phyloP scores from a whole-genome alignment of 2,113 vertebrate genomes.

The Nestor notabilis region DNA sequence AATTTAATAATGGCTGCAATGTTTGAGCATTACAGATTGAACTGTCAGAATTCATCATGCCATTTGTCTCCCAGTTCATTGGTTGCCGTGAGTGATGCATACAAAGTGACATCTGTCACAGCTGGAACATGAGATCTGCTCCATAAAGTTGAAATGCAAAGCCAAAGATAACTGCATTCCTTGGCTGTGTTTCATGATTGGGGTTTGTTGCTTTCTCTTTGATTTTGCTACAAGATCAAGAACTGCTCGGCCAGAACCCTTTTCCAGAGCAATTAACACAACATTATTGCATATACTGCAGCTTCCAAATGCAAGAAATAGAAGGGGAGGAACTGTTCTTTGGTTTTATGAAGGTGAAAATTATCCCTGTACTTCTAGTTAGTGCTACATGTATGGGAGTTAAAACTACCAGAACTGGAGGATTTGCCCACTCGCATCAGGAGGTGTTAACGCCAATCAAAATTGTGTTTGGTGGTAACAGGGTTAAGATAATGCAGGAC shows the following conservation, averaged over 20 bases:
- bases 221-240: neutral
- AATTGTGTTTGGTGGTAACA: neutral
- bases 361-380: neutral
- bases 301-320: neutral
- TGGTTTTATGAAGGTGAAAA: neutral
- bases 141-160: neutral
- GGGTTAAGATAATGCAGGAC: neutral
- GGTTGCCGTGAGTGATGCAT: neutral
- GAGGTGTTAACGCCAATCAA: neutral
- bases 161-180: neutral
- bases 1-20: neutral
- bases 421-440: neutral
- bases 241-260: neutral
- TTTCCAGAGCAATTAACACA: neutral
- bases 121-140: neutral
- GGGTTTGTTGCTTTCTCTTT: neutral
- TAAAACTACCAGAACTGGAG: neutral
- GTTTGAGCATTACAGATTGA: neutral
- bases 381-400: neutral
- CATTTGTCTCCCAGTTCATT: neutral
- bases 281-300: neutral
- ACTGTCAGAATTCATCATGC: neutral
- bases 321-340: neutral
- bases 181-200: neutral
- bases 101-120: constrained; percentile 2